Evolutionary conservation across 2,797 vertebrate genomes (phyloP).

Genomic region (Pipistrellus kuhlii): DNA sequence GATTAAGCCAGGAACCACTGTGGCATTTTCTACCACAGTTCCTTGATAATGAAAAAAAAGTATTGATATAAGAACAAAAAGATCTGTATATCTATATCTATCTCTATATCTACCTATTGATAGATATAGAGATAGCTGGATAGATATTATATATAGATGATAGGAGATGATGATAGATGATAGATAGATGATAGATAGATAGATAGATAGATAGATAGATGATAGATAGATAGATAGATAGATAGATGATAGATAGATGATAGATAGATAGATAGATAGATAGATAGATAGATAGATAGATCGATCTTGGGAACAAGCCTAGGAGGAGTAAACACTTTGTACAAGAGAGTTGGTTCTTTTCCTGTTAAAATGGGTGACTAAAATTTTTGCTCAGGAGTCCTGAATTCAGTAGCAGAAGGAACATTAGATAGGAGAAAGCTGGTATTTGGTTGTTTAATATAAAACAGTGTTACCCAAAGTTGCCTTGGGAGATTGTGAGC

Average conservation of each 20-base stretch:
- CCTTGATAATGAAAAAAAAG: not conserved
- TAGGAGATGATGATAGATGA: no score
- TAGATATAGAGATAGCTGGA: no score
- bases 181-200: no score
- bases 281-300: no score
- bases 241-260: no score
- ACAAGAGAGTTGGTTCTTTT: not conserved
- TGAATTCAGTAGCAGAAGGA: conserved; percentile 4
- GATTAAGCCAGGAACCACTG: not conserved
- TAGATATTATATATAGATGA: no score
- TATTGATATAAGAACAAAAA: not conserved
- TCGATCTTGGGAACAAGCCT: not conserved
- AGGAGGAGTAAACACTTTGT: not conserved
- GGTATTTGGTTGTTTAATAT: not conserved
- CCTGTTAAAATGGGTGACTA: not conserved
- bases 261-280: no score
- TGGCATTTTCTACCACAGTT: not conserved
- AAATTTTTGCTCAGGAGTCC: not conserved
- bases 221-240: no score
- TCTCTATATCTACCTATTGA: no score
- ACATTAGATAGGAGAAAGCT: not conserved
- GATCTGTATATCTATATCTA: not conserved
- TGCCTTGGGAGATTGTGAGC: not conserved
- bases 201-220: no score
- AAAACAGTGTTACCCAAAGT: not conserved